Conservation (phyloP, 2,797 vertebrate genomes). For the Fistularia tabacaria region DNA sequence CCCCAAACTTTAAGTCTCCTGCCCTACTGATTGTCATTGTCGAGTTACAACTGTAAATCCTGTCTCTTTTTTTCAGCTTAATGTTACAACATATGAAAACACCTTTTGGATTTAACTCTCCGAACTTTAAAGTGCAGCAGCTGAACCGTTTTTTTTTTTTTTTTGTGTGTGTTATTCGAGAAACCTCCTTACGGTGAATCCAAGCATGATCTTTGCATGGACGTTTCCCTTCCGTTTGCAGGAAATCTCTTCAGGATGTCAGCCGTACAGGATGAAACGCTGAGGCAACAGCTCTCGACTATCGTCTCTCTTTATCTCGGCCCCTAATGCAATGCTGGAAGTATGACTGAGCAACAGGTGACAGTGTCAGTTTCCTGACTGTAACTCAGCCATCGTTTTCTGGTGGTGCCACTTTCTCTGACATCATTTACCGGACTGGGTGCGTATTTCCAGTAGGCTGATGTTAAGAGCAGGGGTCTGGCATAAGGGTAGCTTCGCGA, state of each 20-base stretch:
- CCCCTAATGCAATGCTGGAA: slow-evolving; percentile 11
- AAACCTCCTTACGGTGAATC: background rate
- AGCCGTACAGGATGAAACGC: slow-evolving; percentile 4
- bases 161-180: slow-evolving; percentile 21
- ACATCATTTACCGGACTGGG: slow-evolving; percentile 61
- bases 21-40: slow-evolving; percentile 46
- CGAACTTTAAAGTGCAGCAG: slow-evolving; percentile 17
- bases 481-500: background rate
- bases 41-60: slow-evolving; percentile 45
- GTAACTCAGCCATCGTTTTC: slow-evolving; percentile 30
- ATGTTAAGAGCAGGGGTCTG: slow-evolving; percentile 24
- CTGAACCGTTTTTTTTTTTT: slow-evolving; percentile 38
- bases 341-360: slow-evolving; percentile 26
- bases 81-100: slow-evolving; percentile 43
- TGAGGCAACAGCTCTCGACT: slow-evolving; percentile 1
- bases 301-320: slow-evolving; percentile 20
- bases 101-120: slow-evolving; percentile 12
- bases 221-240: too few species aligned
- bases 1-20: slow-evolving; percentile 17
- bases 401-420: slow-evolving; percentile 46
- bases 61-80: slow-evolving; percentile 38
- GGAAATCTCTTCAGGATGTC: too few species aligned
- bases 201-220: slow-evolving; percentile 22
- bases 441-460: slow-evolving; percentile 32
- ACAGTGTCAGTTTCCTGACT: slow-evolving; percentile 36